phyloP scores from a whole-genome alignment of 2,888 invertebrate species.

The Ochropleura plecta region DNA sequence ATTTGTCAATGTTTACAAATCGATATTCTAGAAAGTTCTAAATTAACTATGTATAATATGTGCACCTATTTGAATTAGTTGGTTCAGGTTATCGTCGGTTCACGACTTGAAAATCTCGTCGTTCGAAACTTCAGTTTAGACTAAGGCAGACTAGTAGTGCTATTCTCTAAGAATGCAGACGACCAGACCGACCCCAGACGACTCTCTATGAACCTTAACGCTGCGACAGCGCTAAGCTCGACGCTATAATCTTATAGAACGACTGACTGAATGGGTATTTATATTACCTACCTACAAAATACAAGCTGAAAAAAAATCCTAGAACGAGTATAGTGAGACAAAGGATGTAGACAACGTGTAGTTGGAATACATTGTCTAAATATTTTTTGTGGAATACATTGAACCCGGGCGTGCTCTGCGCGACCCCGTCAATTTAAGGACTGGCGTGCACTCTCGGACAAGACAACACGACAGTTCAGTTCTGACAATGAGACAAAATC shows the following conservation, averaged over 20 bases:
- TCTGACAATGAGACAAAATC: constrained; percentile 4
- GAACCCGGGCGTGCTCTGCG: constrained; percentile 68
- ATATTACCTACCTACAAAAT: too few relatives aligned
- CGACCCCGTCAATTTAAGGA: constrained; percentile 55
- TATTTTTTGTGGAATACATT: constrained; percentile 69
- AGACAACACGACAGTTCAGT: constrained; percentile 13
- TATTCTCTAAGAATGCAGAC: too few relatives aligned
- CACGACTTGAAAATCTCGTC: constrained; percentile 22
- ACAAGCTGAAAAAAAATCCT: constrained; percentile 11
- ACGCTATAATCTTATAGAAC: too few relatives aligned
- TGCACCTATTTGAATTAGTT: constrained; percentile 32
- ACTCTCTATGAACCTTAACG: too few relatives aligned
- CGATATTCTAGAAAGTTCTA: constrained; percentile 25
- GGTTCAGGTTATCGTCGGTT: constrained; percentile 3
- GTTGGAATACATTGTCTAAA: constrained; percentile 70
- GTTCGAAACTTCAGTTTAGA: constrained; percentile 6
- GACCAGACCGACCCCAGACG: too few relatives aligned
- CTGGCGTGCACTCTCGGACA: constrained; percentile 42
- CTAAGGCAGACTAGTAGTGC: constrained; percentile 15
- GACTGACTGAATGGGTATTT: too few relatives aligned
- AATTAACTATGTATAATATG: constrained; percentile 2
- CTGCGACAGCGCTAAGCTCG: too few relatives aligned
- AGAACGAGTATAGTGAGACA: constrained; percentile 62
- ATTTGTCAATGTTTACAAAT: constrained; percentile 7
- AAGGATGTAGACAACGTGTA: constrained; percentile 64